Percentiles rank a stretch among this genome's conserved stretches.
These are phyloP conservation scores for Dryobota labecula DNA, from an alignment of 2,888 invertebrate genomes.

Conservation along the genomic window DNA sequence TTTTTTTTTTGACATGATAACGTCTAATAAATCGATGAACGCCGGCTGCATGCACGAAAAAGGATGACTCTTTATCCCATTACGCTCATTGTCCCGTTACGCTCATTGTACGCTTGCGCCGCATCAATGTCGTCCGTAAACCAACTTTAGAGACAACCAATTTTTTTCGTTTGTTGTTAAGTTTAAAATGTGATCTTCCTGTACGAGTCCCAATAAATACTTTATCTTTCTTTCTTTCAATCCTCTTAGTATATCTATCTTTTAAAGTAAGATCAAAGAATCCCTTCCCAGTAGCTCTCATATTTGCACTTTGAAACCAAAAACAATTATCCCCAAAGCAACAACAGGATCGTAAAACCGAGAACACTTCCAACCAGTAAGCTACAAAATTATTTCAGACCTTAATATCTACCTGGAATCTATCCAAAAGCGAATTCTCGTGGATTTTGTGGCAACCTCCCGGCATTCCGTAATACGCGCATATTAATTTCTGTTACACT, in stretches of 20 bases:
- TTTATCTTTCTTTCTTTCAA: no score
- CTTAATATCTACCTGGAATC: constrained; percentile 60
- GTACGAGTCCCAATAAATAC: no score
- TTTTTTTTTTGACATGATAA: no score
- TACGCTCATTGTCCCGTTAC: no score
- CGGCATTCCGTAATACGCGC: constrained; percentile 53
- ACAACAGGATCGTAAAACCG: neutral
- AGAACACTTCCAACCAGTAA: neutral
- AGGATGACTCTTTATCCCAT: no score
- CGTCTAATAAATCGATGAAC: no score
- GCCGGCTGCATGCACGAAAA: no score
- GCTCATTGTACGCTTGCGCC: no score
- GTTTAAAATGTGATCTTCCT: no score
- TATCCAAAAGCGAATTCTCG: constrained; percentile 61
- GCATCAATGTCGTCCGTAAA: no score
- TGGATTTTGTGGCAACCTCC: constrained; percentile 52
- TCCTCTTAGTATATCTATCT: neutral
- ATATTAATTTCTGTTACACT: constrained; percentile 64
- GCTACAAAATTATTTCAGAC: constrained; percentile 39
- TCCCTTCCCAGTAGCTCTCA: neutral
- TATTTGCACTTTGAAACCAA: neutral
- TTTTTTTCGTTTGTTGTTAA: no score
- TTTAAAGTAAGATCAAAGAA: neutral
- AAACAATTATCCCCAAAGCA: constrained; percentile 6
- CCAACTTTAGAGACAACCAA: no score